Evolutionary conservation across 2,113 vertebrate species (phyloP).

Genomic region (Cephalopterus ornatus): DNA sequence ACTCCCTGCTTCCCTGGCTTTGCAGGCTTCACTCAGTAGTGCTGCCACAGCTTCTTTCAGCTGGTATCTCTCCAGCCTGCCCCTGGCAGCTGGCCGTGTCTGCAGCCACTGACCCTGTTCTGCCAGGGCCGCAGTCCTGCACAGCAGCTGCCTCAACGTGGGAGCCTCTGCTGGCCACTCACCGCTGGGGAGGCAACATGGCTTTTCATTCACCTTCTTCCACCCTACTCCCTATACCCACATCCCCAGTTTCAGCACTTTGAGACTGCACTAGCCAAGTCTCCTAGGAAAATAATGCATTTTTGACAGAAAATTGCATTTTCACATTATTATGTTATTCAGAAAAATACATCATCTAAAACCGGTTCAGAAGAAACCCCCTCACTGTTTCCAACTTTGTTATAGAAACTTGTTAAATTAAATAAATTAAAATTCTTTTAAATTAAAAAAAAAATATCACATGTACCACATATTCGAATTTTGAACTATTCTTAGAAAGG

Average conservation of each 20-base stretch:
- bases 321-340: background rate
- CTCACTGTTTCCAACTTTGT: background rate
- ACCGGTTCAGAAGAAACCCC: background rate
- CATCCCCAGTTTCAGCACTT: background rate
- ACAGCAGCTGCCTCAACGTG: rapidly evolving
- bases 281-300: background rate
- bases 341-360: background rate
- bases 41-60: background rate
- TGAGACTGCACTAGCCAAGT: background rate
- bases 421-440: background rate
- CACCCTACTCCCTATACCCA: background rate
- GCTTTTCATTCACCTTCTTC: background rate
- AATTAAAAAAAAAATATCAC: background rate
- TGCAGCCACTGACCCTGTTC: background rate
- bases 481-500: background rate
- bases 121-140: background rate
- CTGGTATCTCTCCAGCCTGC: background rate
- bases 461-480: background rate
- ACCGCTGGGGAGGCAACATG: background rate
- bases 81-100: background rate
- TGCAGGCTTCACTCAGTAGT: background rate
- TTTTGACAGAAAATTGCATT: background rate
- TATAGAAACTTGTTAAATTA: background rate
- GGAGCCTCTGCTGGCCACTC: background rate
- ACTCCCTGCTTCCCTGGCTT: background rate